Evolutionary conservation across 2,113 vertebrate genomes (phyloP).

Genomic region (Mesoclemmys tuberculata): DNA sequence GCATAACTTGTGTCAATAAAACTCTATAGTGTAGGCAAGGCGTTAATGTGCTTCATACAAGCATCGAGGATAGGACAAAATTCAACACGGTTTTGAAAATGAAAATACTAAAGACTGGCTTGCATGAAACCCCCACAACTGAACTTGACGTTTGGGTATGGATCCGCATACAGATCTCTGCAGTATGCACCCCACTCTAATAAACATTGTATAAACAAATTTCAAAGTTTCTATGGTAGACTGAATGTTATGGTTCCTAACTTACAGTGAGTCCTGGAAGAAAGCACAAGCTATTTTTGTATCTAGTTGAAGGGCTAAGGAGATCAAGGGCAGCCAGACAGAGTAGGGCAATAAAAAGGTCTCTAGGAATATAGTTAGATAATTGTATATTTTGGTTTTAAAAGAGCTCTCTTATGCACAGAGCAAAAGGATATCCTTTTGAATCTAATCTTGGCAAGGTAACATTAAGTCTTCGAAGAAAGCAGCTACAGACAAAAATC

Average conservation of each 20-base stretch:
- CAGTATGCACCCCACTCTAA: neutral
- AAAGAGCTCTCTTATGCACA: neutral
- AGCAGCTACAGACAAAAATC: neutral
- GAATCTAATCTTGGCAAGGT: neutral
- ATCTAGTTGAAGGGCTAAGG: neutral
- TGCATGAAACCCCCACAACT: neutral
- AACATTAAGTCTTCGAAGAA: neutral
- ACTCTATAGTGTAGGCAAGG: too few species aligned
- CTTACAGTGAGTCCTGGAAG: neutral
- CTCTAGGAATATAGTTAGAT: neutral
- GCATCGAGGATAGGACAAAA: neutral
- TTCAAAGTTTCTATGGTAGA: neutral
- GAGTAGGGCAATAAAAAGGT: neutral
- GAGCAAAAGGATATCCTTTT: neutral
- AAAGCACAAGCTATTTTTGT: neutral
- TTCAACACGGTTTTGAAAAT: neutral
- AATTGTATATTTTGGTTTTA: neutral
- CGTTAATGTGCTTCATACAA: neutral
- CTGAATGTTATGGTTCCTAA: neutral
- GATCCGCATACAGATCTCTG: neutral
- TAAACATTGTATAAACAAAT: neutral
- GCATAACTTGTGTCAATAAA: too few species aligned
- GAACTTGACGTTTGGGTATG: neutral
- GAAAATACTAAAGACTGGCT: neutral
- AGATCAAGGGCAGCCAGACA: neutral